Base-by-base conservation (phyloP, 2,888 invertebrate species). In the Steinernema hermaphroditum region DNA sequence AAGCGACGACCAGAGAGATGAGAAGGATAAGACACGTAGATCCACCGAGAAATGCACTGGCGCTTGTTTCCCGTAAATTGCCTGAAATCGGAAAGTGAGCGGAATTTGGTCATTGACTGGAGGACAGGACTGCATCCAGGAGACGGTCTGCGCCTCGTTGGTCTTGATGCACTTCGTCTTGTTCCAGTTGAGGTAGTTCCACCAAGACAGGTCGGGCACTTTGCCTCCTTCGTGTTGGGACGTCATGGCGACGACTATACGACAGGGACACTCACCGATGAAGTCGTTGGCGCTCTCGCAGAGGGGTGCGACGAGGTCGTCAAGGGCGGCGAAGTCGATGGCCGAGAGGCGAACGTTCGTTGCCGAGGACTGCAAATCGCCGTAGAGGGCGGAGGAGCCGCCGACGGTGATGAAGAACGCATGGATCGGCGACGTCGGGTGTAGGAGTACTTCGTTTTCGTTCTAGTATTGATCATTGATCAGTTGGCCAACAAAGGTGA, bases 171-270 rank as follows among this genome's bases (percentile, higher is more conserved):
- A 84, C 75, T 77, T 81, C 8, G 83, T 79, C 27, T 82, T 77
- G 74, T 84, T 84, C 84, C 84, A 84, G 32, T 83, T 78, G 54
- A 84, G 69, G 74, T 82, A 83, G 62, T 84, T 81, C 84, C 84
- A 84, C 84, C 84, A 84, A 32, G 82, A 80, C 34, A 83, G 74
- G 74, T 84, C 84, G 69, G 81, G 78, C 24, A 24, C 19, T 49
- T n/a, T n/a, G 27, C 24, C 54, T 12, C 6, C n/a, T n/a, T n/a
- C n/a, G n/a, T n/a, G 27, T 12, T 27, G 27, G 22, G 54, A 9
- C 54, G 54, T 4, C 54, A 54, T 54, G n/a, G 27, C 9, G 6
- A n/a, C n/a, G n/a, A 37, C 37, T 37, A 37, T 37, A 37, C 37
- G 12, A 37, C n/a, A n/a, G n/a, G n/a, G n/a, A n/a, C n/a, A 72